Conservation (phyloP, 2,888 invertebrate genomes). For the Sepioteuthis lessoniana region DNA sequence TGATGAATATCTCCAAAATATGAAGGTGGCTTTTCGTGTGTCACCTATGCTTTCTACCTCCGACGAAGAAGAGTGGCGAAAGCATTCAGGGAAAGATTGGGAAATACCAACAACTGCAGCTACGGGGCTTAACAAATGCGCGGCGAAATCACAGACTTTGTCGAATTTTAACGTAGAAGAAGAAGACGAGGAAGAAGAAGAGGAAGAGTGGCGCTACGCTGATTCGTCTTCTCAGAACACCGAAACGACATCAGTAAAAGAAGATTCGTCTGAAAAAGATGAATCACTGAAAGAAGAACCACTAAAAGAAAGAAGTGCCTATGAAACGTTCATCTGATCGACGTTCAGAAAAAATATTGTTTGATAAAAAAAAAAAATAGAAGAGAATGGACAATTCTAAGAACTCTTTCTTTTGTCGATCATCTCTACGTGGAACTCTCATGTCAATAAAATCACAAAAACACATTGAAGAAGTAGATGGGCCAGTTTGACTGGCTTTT, state of each 20-base stretch:
- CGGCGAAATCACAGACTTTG: not conserved
- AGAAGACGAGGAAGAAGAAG: not conserved
- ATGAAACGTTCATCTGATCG: not conserved
- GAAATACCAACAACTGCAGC: not conserved
- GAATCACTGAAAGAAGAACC: not conserved
- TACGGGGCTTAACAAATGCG: not conserved
- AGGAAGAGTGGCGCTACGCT: not conserved
- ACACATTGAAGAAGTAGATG: not conserved
- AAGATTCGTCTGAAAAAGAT: not conserved
- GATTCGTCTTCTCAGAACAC: not conserved
- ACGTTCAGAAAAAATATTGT: not conserved
- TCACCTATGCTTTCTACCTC: not conserved
- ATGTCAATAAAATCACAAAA: not conserved
- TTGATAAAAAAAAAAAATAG: not conserved
- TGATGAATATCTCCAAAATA: slow-evolving; percentile 56
- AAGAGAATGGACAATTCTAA: not conserved
- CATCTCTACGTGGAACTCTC: not conserved
- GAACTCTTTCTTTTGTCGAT: not conserved
- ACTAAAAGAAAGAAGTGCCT: not conserved
- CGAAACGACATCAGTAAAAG: not conserved
- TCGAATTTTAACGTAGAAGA: not conserved
- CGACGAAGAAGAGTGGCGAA: slow-evolving; percentile 24
- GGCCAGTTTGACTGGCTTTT: not conserved
- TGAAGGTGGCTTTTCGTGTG: slow-evolving; percentile 58
- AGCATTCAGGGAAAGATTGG: not conserved